A percentile compares a stretch with the other conserved stretches of the same genome.
Evolutionary conservation across 2,797 vertebrate species (phyloP).

Genomic region (Aphelocoma californica): DNA sequence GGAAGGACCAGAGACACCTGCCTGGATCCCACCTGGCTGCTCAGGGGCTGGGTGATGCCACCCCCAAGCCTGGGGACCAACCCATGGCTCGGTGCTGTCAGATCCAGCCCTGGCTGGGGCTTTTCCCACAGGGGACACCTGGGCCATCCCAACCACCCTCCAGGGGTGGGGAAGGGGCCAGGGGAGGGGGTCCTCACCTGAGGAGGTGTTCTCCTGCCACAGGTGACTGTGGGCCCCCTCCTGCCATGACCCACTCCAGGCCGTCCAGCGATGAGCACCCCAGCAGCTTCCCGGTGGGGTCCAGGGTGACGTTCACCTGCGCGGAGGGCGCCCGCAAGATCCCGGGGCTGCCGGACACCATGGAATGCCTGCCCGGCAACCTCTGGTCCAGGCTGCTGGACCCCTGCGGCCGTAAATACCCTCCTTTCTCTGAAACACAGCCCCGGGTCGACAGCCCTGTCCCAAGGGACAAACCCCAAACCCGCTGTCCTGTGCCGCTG

Average conservation of each 20-base stretch:
- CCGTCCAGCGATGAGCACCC: accelerated
- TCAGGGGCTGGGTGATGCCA: neutral
- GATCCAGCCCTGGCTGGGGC: neutral
- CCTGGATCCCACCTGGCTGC: neutral
- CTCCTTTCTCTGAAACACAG: neutral
- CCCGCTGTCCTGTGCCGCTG: neutral
- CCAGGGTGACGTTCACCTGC: neutral
- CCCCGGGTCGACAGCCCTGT: accelerated
- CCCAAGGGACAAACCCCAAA: neutral
- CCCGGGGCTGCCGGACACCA: neutral
- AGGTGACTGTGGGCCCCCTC: slow-evolving; percentile 44
- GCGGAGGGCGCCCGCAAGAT: neutral
- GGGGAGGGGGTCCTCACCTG: neutral
- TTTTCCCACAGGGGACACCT: no score
- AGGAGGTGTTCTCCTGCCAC: neutral
- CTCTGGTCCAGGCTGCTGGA: slow-evolving; percentile 32
- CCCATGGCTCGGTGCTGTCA: neutral
- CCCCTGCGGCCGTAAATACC: slow-evolving; percentile 36
- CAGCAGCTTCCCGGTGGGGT: neutral
- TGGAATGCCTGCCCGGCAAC: neutral
- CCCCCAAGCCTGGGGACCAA: neutral
- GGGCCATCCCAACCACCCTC: accelerated
- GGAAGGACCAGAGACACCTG: neutral
- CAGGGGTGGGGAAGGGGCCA: neutral
- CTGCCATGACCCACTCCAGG: neutral